Percentiles rank a stretch among this genome's conserved stretches.
Conservation (phyloP, 1,140 invertebrate genomes). For the Andrena cerasifolii region DNA sequence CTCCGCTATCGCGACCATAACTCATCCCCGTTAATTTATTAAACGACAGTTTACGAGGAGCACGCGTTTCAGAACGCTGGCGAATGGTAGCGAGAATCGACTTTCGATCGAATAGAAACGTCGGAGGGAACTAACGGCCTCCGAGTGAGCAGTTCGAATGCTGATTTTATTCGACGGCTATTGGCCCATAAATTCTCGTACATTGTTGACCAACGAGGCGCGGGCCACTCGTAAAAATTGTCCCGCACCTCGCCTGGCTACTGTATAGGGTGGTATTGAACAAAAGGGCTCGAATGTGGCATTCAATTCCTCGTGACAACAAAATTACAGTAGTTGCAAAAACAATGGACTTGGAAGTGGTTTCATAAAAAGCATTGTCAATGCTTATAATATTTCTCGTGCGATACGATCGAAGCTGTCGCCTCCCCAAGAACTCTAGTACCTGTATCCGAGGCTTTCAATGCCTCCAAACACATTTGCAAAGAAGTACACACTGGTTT, state of each 20-base stretch:
- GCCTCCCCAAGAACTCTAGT: no score
- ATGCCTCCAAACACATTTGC: no score
- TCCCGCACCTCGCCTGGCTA: background rate
- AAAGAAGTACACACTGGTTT: no score
- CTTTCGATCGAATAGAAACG: conserved; percentile 16
- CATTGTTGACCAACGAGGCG: conserved; percentile 18
- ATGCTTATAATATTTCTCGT: no score
- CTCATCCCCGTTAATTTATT: conserved; percentile 22
- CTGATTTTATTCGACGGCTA: conserved; percentile 31
- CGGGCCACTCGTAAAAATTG: conserved; percentile 52
- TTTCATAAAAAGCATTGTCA: no score
- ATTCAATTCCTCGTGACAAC: no score
- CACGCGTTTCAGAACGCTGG: background rate
- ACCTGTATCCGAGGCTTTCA: no score
- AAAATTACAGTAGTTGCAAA: no score
- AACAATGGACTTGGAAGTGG: no score
- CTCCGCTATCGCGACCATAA: background rate
- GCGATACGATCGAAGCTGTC: no score
- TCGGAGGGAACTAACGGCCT: background rate
- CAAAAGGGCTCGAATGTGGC: background rate
- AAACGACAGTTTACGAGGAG: background rate
- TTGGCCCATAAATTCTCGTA: conserved; percentile 47
- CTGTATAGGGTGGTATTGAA: background rate
- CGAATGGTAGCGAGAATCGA: background rate
- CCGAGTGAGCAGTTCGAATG: background rate